A percentile compares a stretch with the other conserved stretches of the same genome.
Evolutionary conservation across 1,140 invertebrate genomes (phyloP).

Genomic region (Drosophila orosa): DNA sequence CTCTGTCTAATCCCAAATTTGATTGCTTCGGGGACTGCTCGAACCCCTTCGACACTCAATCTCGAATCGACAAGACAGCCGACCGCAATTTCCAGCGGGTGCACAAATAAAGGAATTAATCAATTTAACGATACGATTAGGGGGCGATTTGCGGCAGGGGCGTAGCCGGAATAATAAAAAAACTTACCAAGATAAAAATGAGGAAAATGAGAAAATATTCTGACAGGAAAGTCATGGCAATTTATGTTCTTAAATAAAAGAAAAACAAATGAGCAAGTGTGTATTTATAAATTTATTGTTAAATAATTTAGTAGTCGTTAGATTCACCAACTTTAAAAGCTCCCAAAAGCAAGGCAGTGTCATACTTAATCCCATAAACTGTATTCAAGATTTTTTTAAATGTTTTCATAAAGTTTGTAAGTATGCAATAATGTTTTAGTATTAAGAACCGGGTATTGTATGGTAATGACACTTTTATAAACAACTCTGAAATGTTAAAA

Average conservation of each 20-base stretch:
- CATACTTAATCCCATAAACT: too few relatives aligned
- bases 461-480: too few relatives aligned
- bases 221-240: background rate
- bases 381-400: too few relatives aligned
- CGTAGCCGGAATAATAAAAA: background rate
- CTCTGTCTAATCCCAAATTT: slow-evolving; percentile 15
- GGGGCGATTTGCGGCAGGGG: slow-evolving; percentile 27
- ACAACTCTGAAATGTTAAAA: background rate
- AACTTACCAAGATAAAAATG: background rate
- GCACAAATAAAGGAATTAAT: slow-evolving; percentile 74
- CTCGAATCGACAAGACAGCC: slow-evolving; percentile 20
- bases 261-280: background rate
- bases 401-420: too few relatives aligned
- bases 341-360: too few relatives aligned
- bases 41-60: slow-evolving; percentile 30
- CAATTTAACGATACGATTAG: slow-evolving; percentile 74
- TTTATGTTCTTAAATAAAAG: background rate
- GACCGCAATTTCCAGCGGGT: slow-evolving; percentile 37
- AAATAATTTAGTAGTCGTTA: too few relatives aligned
- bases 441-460: too few relatives aligned
- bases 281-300: too few relatives aligned
- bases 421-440: too few relatives aligned
- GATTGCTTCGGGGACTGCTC: slow-evolving; percentile 7
- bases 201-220: background rate
- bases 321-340: too few relatives aligned